phyloP scores from a whole-genome alignment of 1,140 invertebrate genomes.

The Cheumatopsyche charites region DNA sequence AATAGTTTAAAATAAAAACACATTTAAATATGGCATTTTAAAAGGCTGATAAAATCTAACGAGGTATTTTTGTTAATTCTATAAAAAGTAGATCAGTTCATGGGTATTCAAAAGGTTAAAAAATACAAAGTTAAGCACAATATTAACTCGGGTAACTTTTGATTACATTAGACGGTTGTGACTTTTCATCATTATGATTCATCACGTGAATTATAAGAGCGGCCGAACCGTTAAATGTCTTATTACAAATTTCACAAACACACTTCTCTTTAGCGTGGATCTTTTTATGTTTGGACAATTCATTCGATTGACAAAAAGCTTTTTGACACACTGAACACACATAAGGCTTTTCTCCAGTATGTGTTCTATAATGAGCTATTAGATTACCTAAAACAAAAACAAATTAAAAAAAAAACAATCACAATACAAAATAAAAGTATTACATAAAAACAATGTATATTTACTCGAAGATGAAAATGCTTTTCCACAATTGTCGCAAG shows the following conservation, averaged over 20 bases:
- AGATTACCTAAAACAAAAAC: slow-evolving; percentile 55
- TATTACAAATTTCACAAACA: slow-evolving; percentile 45
- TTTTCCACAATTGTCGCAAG: slow-evolving; percentile 61
- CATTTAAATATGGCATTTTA: no score
- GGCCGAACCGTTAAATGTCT: slow-evolving; percentile 41
- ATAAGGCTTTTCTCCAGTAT: slow-evolving; percentile 67
- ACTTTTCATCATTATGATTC: slow-evolving; percentile 45
- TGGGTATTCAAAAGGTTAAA: neutral
- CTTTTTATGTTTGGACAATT: slow-evolving; percentile 45
- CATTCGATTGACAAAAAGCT: slow-evolving; percentile 64
- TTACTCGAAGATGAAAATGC: slow-evolving; percentile 64
- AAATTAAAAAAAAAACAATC: no score
- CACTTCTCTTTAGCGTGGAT: slow-evolving; percentile 44
- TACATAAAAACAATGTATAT: slow-evolving; percentile 9
- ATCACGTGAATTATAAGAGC: slow-evolving; percentile 46
- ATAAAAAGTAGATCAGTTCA: neutral
- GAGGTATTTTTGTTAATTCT: neutral
- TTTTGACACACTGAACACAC: slow-evolving; percentile 62
- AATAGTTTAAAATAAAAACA: no score
- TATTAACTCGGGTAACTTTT: slow-evolving; percentile 41
- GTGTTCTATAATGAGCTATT: slow-evolving; percentile 60
- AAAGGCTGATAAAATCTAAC: slow-evolving; percentile 42
- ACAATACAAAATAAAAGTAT: neutral
- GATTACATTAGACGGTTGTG: slow-evolving; percentile 41
- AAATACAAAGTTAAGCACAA: no score